Base-by-base conservation (phyloP, 2,113 vertebrate species). In the Clinocottus analis region DNA sequence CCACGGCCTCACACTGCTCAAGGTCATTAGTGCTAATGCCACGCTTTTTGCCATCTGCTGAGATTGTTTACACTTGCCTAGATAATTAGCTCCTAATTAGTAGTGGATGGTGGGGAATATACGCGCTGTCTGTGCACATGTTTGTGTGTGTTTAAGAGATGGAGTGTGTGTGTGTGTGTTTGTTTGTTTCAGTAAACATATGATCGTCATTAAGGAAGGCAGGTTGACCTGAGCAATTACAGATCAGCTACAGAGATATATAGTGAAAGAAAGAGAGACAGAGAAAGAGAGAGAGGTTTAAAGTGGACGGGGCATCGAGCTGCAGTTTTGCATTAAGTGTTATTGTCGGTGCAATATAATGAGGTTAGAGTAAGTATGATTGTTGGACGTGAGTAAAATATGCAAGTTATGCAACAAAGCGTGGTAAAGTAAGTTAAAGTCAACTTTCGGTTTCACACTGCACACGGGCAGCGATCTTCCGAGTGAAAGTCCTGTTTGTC, bases 51-150 rank as follows among this genome's bases (percentile, higher is more conserved):
- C 95, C 96, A 96, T 97, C 96, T 97, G 97, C 87, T 94, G 93
- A 93, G 93, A 95, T 94, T 97, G 95, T 96, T 96, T 96, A 96
- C 95, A 96, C 96, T 95, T 94, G 95, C 89, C 94, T 95, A 82
- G 93, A 95, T 97, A 96, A 97, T 97, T 96, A 97, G 93, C 92
- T 93, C 89, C 95, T 97, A 97, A 97, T 98, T 96, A 97, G 95
- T 85, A 88, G 94, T 87, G 91, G 91, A 93, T 95, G 94, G 94
- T 93, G 93, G 93, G 85, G 90, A 83, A 79, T 87, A 77, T 75
- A 84, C 80, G 53, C 74, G 72, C 77, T 68, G 83, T 85, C 59
- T 60, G 76, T 31, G 51, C 59, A 41, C 77, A 75, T 61, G 75
- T 79, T 61, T 72, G 43, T 75, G 43, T 75, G 94, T 89, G 89